A percentile compares a stretch with the other conserved stretches of the same genome.
phyloP scores from a whole-genome alignment of 2,113 vertebrate genomes.

The Pachycephala philippinensis region DNA sequence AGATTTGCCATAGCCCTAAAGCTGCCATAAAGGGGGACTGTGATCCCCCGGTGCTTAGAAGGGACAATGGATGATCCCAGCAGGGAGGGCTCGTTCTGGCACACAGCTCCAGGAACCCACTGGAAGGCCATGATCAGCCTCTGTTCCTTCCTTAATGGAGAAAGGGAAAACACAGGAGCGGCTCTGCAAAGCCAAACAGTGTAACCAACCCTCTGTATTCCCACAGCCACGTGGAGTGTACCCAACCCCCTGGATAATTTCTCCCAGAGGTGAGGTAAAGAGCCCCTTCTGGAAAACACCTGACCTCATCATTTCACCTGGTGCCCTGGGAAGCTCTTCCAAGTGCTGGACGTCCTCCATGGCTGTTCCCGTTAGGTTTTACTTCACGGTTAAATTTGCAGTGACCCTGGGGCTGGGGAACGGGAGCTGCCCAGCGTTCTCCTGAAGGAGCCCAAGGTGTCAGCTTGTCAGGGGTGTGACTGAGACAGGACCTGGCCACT shows the following conservation, averaged over 20 bases:
- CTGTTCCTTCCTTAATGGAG: neutral
- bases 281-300: neutral
- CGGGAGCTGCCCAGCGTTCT: fast-evolving
- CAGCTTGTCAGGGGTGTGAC: fast-evolving
- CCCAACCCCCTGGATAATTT: neutral
- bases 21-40: neutral
- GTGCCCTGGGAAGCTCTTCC: neutral
- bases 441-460: neutral
- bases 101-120: neutral
- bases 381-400: neutral
- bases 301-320: neutral
- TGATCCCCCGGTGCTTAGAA: fast-evolving
- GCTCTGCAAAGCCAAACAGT: neutral
- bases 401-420: neutral
- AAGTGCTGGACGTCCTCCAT: neutral
- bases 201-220: too few species aligned
- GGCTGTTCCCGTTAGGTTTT: neutral
- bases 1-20: fast-evolving
- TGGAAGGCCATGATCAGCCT: neutral
- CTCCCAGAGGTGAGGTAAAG: neutral
- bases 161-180: neutral
- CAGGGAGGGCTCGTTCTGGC: neutral
- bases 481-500: neutral
- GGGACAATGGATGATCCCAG: neutral
- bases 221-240: neutral